Percentiles rank a stretch among this genome's conserved stretches.
These are phyloP conservation scores for Pagrus major DNA, from an alignment of 2,113 vertebrate genomes.

Conservation along the genomic window DNA sequence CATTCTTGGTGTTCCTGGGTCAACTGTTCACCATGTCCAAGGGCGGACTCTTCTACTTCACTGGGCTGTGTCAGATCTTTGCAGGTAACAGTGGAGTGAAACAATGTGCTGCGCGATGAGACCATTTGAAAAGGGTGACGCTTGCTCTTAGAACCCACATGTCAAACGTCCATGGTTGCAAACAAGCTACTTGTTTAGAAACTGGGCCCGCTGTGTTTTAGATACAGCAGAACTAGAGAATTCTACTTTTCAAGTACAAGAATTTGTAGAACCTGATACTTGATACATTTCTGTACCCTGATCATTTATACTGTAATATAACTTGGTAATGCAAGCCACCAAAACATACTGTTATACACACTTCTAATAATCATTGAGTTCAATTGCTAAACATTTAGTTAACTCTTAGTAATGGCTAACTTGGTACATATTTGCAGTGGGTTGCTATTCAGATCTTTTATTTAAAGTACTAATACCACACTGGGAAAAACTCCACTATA, in stretches of 20 bases:
- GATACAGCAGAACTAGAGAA: not conserved
- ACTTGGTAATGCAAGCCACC: not conserved
- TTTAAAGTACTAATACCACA: no score
- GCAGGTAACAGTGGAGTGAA: slow-evolving; percentile 81
- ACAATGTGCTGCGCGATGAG: slow-evolving; percentile 1
- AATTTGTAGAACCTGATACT: not conserved
- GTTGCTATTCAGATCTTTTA: no score
- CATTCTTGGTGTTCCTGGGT: slow-evolving; percentile 91
- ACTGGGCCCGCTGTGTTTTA: not conserved
- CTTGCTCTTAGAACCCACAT: not conserved
- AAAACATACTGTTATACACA: not conserved
- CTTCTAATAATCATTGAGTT: not conserved
- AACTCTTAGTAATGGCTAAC: not conserved
- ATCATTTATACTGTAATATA: not conserved
- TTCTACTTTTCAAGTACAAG: not conserved
- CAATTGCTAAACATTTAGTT: not conserved
- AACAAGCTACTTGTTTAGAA: not conserved
- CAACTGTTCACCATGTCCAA: slow-evolving; percentile 92
- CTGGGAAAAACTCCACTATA: no score
- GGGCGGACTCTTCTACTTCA: slow-evolving; percentile 92
- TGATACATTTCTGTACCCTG: no score
- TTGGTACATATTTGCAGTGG: no score
- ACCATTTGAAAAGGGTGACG: not conserved
- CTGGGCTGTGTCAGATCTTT: slow-evolving; percentile 91
- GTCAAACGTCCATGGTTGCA: not conserved